Evolutionary conservation across 2,113 vertebrate species (phyloP), one percentile per base, ranked within the genome.

Genomic region (Sceloporus tristichus): DNA sequence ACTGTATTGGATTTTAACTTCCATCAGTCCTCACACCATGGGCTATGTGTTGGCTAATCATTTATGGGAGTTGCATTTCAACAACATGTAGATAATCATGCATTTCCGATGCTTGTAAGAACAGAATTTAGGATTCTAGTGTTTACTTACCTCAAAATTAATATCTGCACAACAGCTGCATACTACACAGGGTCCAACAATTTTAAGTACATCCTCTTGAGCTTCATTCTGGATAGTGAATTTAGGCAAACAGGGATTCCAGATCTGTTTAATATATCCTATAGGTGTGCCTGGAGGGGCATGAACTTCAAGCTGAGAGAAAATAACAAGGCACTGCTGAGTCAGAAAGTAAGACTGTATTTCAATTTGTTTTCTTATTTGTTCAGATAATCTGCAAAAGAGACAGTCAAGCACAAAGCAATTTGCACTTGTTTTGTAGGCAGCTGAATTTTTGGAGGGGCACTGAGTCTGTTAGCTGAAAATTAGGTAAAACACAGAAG

Each of bases 191-290:
- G 99, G 98, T 16, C 98, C 98, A n/a, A 10, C 29, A 86, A 99
- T 96, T 96, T 97, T 99, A 59, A 99, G 96, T 0, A 99, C 90
- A n/a, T 98, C 96, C 48, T 93, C 95, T 29, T 27, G 92, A 85
- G 92, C 96, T 90, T 98, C 98, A 77, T 99, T 97, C 10, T 98
- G 94, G 73, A 99, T 94, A 29, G 97, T 96, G 89, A 99, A 99
- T 91, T 97, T 98, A 0, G 98, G 98, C 19, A 98, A 93, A 91
- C 97, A 98, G 0, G 97, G 95, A 82, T 99, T 97, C 98, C 99
- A 99, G 89, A 95, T 97, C 91, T 99, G 98, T 56, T 90, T 38
- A 83, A 99, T 89, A 9, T 98, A 99, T 29, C 99, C 98, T 82
- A 99, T 88, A 5, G 97, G 97, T 85, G 96, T 97, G 40, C 98